A percentile compares a stretch with the other conserved stretches of the same genome.
Evolutionary conservation across 2,888 invertebrate species (phyloP).

Genomic region (Ceriagrion tenellum): DNA sequence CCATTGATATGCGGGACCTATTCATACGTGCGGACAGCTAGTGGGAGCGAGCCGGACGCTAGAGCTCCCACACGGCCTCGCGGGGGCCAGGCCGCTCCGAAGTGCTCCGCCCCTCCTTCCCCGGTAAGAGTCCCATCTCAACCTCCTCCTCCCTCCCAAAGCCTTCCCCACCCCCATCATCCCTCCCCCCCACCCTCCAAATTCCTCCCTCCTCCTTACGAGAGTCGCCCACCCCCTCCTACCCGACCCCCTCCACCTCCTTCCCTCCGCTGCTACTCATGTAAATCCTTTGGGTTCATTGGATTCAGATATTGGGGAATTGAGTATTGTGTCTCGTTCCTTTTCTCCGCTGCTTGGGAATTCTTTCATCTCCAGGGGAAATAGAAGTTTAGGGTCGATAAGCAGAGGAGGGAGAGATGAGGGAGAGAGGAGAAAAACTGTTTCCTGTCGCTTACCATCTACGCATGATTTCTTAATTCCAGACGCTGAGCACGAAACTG

Average conservation of each 20-base stretch:
- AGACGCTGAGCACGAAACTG: not conserved
- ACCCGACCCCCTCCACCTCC: not conserved
- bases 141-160: not conserved
- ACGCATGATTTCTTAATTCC: not conserved
- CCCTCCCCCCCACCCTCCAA: not conserved
- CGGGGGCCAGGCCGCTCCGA: not conserved
- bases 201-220: no score
- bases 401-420: not conserved
- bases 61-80: no score
- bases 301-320: slow-evolving; percentile 65
- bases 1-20: slow-evolving; percentile 2
- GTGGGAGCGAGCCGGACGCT: not conserved
- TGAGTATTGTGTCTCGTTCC: slow-evolving; percentile 32
- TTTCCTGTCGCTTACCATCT: not conserved
- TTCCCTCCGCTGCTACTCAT: not conserved
- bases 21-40: not conserved
- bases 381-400: slow-evolving; percentile 8
- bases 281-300: slow-evolving; percentile 54
- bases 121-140: no score
- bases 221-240: not conserved
- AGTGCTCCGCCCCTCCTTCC: not conserved
- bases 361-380: slow-evolving; percentile 17
- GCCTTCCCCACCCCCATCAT: not conserved
- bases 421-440: not conserved
- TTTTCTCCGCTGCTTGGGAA: not conserved